Base-by-base conservation (phyloP, 2,888 invertebrate species). In the Idaea straminata region DNA sequence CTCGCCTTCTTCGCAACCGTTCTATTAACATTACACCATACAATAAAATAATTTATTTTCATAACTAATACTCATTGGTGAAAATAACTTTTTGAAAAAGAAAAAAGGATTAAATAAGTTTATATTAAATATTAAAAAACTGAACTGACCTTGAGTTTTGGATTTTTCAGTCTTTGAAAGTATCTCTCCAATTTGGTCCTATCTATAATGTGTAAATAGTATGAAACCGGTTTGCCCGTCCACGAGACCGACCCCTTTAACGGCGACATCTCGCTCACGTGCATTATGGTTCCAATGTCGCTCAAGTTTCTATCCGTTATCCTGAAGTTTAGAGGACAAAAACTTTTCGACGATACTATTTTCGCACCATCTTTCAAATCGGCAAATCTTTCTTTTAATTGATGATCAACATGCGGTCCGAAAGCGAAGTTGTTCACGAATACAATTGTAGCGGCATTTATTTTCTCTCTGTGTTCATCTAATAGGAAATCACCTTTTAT, bases 381-480 rank as follows among this genome's bases (percentile, higher is more conserved):
- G 38, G 98, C 98, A 91, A 99, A 99, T 82, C 98, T 94, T 84
- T 98, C 97, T 89, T 99, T 99, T 74, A 99, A 89, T 93, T 98
- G 97, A 89, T 99, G 98, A 92, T 99, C 99, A 36, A 99, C 98
- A 73, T 96, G 96, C 35, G 99, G 99, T 13, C 99, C 99, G 89
- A 99, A 99, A 59, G 99, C 99, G 93, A 98, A 99, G 94, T 99
- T 99, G 93, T 99, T 99, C 59, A 99, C 99, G 93, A 99, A 99
- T 70, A 99, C 98, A 82, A 99, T 96, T 57, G 98, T 96, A 13
- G 99, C 97, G 76, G 96, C 96, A 77, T 97, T 98, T 76, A 99
- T 99, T 88, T 97, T 97, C 85, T 99, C 98, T 74, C 97, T 95
- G 88, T 98, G 97, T 82, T 98, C 97, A 79, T 98, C 97, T 77